These are phyloP conservation scores for Auanema sp. DNA, from an alignment of 2,888 invertebrate genomes.

Conservation along the genomic window DNA sequence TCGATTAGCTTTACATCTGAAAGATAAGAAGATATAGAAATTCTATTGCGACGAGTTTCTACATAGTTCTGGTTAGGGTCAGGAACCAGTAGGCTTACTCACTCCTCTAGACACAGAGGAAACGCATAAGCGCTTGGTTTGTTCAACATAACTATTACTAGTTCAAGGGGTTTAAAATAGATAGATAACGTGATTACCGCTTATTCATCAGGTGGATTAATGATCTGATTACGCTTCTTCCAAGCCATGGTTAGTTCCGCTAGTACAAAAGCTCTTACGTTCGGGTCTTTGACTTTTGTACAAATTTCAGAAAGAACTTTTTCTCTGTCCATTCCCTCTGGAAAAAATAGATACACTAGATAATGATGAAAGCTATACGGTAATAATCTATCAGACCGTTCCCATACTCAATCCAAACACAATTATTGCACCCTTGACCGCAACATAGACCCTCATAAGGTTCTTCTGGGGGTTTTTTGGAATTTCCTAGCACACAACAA, in stretches of 20 bases:
- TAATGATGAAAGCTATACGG: conserved; percentile 16
- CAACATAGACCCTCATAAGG: conserved; percentile 36
- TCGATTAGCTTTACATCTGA: no score
- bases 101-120: no score
- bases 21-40: no score
- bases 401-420: conserved; percentile 55
- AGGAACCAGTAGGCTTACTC: background rate
- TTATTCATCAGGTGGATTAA: background rate
- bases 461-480: conserved; percentile 9
- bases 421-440: conserved; percentile 53
- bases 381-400: conserved; percentile 45
- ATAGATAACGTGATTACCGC: no score
- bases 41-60: background rate
- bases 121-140: no score
- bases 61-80: background rate
- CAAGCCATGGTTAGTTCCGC: conserved; percentile 15
- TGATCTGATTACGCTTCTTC: background rate
- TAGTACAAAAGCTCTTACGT: conserved; percentile 14
- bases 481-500: no score
- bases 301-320: conserved; percentile 1
- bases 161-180: no score
- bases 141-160: no score
- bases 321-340: background rate
- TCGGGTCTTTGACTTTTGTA: conserved; percentile 14
- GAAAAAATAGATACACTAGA: background rate